phyloP scores from a whole-genome alignment of 2,797 vertebrate genomes.

The Sebastes taczanowskii region DNA sequence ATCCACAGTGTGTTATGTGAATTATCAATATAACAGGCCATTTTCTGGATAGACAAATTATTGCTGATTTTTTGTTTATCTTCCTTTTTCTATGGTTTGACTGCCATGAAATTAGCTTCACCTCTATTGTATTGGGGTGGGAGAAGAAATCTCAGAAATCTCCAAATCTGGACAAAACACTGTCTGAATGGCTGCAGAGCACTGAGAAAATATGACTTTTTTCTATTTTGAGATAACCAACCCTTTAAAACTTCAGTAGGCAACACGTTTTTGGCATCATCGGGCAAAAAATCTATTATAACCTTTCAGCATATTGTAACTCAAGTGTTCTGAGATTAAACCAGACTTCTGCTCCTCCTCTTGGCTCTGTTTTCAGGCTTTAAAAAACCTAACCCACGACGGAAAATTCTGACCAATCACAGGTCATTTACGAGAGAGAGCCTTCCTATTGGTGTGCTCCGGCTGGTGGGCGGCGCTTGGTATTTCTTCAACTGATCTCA shows the following conservation, averaged over 20 bases:
- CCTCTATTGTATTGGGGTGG: neutral
- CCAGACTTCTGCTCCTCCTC: too few species aligned
- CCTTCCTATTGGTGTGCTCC: too few species aligned
- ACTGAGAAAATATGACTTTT: neutral
- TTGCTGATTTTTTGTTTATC: neutral
- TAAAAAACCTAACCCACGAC: too few species aligned
- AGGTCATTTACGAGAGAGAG: too few species aligned
- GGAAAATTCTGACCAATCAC: too few species aligned
- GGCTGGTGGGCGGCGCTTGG: too few species aligned
- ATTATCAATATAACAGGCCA: neutral
- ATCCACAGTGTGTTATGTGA: neutral
- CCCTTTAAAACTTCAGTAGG: neutral
- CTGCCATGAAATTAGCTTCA: neutral
- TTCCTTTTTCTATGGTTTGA: neutral
- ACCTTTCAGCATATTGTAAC: too few species aligned
- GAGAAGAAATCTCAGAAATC: neutral
- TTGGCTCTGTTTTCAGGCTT: too few species aligned
- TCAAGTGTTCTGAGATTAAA: too few species aligned
- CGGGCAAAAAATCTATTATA: accelerated
- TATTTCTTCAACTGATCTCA: too few species aligned
- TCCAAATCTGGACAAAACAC: neutral
- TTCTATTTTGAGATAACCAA: neutral
- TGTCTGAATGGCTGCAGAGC: neutral
- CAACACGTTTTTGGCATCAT: too few species aligned
- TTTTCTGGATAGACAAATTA: neutral